A percentile compares a stretch with the other conserved stretches of the same genome.
These are phyloP conservation scores for Oscheius sp. DNA, from an alignment of 1,140 invertebrate genomes.

Conservation along the genomic window DNA sequence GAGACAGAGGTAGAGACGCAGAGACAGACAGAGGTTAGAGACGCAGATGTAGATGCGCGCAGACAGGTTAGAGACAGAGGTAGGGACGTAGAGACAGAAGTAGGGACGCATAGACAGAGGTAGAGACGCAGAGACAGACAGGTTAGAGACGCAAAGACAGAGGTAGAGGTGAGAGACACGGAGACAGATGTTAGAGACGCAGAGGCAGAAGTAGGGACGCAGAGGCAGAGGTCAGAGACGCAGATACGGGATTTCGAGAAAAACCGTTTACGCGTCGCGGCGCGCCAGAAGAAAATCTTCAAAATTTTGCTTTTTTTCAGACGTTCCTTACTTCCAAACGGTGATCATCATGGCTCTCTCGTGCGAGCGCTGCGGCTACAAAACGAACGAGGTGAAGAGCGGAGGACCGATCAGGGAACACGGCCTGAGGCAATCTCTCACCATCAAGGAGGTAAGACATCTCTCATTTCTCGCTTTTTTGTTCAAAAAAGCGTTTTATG, in stretches of 20 bases:
- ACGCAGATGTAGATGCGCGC: no score
- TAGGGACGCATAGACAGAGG: no score
- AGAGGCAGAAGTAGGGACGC: no score
- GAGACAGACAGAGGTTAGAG: no score
- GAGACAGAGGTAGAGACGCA: no score
- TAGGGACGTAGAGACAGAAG: no score
- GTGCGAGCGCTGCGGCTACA: conserved; percentile 84
- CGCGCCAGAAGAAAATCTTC: conserved; percentile 75
- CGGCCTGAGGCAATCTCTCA: conserved; percentile 77
- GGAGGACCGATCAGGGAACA: conserved; percentile 82
- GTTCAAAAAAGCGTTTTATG: neutral
- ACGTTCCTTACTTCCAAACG: conserved; percentile 94
- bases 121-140: no score
- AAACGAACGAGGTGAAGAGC: conserved; percentile 92
- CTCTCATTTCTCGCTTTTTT: neutral
- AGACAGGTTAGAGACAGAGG: no score
- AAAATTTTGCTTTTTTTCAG: conserved; percentile 74
- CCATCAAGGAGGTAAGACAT: conserved; percentile 67
- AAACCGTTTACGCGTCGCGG: conserved; percentile 3
- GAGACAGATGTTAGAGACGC: no score
- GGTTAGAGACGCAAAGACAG: no score
- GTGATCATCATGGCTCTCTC: conserved; percentile 91
- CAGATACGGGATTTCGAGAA: conserved; percentile 60
- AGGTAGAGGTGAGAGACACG: no score
- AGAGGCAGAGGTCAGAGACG: no score